Base-by-base conservation (phyloP, 23 tunicate species). In the Ascidia mentula region DNA sequence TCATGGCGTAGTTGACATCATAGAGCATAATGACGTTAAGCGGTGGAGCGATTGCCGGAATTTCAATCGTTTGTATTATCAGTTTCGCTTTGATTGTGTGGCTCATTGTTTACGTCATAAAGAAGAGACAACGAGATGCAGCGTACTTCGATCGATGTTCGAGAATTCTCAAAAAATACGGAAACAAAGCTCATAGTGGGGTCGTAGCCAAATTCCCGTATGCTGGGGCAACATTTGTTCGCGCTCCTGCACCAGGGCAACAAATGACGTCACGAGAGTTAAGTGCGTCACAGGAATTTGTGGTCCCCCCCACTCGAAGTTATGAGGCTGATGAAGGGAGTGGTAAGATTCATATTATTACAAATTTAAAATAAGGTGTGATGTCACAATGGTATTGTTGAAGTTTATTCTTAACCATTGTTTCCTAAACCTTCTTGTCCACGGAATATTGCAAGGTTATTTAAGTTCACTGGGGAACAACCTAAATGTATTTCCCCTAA, bases 201-300 rank as follows among this genome's bases (percentile, higher is more conserved):
- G 45, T 73, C 73, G 60, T 86, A 1, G 83, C 97, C 18, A 85
- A 82, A 26, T 91, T 79, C 42, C 97, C 97, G 2, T 82, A 91
- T 45, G 90, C 89, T 4, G 89, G 69, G 33, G 75, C 97, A 24
- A 77, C 86, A 2, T 91, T 74, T 70, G 79, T 86, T 0, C 69
- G 80, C 28, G 53, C 97, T 6, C 78, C 87, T 6, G 97, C 86
- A 2, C 87, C 97, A 17, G 97, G 90, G 6, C 97, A 91, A 46
- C 87, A 91, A 30, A 85, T 91, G 39, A 91, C 97, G 0, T 34
- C 87, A 24, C 75, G 81, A 45, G 97, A 91, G 37, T 72, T 91
- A 60, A 80, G 82, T 13, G 77, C 39, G 35, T 32, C 78, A 26
- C 89, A 77, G 69, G 89, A 65, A 1, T 85, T 85, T 71, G 72